Conservation (phyloP, 1,140 invertebrate species). For the Dermatophagoides farinae region DNA sequence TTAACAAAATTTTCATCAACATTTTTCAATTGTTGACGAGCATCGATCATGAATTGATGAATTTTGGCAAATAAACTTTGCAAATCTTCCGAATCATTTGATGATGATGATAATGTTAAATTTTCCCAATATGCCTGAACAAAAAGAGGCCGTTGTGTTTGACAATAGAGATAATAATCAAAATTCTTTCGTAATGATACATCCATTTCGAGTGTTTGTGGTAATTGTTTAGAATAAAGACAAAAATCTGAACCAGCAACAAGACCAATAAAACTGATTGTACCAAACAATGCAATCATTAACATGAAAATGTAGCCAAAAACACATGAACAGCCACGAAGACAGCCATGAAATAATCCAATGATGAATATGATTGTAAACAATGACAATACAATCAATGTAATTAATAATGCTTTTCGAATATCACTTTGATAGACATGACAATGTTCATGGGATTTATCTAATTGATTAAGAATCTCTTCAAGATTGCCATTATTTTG, state of each 20-base stretch:
- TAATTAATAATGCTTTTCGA: background rate
- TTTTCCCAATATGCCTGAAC: too few species aligned
- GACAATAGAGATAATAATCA: background rate
- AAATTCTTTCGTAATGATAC: background rate
- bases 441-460: background rate
- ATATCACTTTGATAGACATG: background rate
- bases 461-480: background rate
- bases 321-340: background rate
- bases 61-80: background rate
- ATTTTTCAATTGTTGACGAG: background rate
- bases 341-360: background rate
- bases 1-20: background rate
- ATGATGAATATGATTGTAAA: background rate
- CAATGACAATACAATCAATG: background rate
- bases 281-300: background rate
- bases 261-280: background rate
- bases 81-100: background rate
- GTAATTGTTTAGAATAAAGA: background rate
- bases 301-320: background rate
- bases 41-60: background rate
- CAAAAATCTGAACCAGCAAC: conserved; percentile 6
- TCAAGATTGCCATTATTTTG: background rate
- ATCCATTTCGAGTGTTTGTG: background rate
- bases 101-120: too few species aligned
- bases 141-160: too few species aligned